Base-by-base conservation (phyloP, 2,113 vertebrate species). In the Microcebus tavaratra region DNA sequence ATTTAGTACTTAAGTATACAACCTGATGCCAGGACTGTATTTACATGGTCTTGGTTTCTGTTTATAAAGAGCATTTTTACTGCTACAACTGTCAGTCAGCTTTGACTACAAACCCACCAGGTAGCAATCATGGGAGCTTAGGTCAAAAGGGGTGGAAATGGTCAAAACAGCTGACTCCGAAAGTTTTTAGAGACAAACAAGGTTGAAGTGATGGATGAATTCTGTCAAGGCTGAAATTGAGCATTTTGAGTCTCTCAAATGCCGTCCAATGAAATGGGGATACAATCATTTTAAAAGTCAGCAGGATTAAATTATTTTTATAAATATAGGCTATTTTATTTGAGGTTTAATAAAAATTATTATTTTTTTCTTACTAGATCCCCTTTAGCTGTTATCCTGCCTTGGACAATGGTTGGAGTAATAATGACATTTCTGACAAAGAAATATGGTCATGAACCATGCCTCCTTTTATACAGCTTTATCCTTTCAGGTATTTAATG, bases 141-240 rank as follows among this genome's bases (percentile, higher is more conserved):
- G 81, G 96, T 96, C 95, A 97, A 94, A 95, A 86, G 27, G 0
- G 29, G 57, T 78, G 55, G 53, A 82, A 96, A 95, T 97, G 96
- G 93, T 87, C 95, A 98, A 96, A 97, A n/a, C 96, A 97, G 96
- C 93, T 97, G 91, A 96, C 61, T 80, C 50, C 48, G 91, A 94
- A 87, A 7, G 3, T 86, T 91, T 97, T 96, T 94, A 96, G 83
- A 97, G 95, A 91, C 79, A 97, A 97, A 95, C 68, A 94, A 86
- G 34, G 10, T 91, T 96, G 89, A 95, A n/a, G 86, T 97, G 97
- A 97, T 96, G 90, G 73, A 94, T 96, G 91, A 93, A 97, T 94
- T 96, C 79, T 95, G 89, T 97, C 93, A 94, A 94, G 73, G 83
- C 57, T 96, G 79, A 93, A 96, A 95, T 9, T 68, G 68, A 95